These are phyloP conservation scores for Scaptomyza cyrtandrae DNA, from an alignment of 2,888 invertebrate genomes.

Conservation along the genomic window DNA sequence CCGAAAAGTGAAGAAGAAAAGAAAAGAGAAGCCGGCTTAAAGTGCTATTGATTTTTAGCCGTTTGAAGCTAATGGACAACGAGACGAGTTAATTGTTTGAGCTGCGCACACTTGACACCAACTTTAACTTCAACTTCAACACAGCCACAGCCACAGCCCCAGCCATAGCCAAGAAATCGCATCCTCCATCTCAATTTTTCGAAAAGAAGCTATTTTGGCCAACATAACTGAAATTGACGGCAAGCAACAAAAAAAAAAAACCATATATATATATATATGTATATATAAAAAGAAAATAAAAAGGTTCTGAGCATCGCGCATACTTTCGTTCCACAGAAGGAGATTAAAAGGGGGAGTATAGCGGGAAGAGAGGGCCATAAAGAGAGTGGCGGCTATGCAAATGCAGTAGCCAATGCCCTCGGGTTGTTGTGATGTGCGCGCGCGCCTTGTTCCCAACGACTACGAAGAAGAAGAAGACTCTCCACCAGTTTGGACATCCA, in stretches of 20 bases:
- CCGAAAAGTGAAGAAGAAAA: conserved; percentile 8
- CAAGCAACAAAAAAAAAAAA: conserved; percentile 23
- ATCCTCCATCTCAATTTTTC: background rate
- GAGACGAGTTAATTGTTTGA: conserved; percentile 76
- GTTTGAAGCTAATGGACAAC: conserved; percentile 66
- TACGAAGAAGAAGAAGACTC: background rate
- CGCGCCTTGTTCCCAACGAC: conserved; percentile 43
- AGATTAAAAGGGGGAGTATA: background rate
- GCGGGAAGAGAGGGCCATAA: background rate
- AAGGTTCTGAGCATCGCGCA: conserved; percentile 35
- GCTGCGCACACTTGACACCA: conserved; percentile 64
- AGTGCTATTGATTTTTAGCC: conserved; percentile 71
- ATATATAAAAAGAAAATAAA: conserved; percentile 5
- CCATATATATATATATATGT: background rate
- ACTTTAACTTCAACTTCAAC: conserved; percentile 13
- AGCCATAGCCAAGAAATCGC: background rate
- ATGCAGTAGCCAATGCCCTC: conserved; percentile 83
- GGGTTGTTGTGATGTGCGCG: conserved; percentile 82
- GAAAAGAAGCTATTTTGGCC: conserved; percentile 62
- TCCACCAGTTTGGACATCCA: conserved; percentile 19
- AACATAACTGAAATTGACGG: conserved; percentile 72
- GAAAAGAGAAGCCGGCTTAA: conserved; percentile 39
- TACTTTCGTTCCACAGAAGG: conserved; percentile 25
- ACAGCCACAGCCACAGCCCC: background rate
- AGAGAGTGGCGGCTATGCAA: conserved; percentile 76